Evolutionary conservation across 2,888 invertebrate genomes (phyloP).

Genomic region (Lydus trimaculatus): DNA sequence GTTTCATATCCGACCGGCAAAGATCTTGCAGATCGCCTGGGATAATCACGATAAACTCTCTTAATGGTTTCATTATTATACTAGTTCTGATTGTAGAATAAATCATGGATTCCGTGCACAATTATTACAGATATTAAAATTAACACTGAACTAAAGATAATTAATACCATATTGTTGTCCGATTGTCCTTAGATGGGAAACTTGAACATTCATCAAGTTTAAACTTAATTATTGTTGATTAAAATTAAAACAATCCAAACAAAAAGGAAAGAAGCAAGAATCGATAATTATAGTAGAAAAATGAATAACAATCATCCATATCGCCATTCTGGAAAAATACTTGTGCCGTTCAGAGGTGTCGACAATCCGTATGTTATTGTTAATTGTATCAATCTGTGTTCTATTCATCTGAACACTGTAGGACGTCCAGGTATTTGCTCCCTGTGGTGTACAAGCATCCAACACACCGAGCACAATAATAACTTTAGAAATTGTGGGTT

Average conservation of each 20-base stretch:
- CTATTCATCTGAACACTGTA: slow-evolving; percentile 51
- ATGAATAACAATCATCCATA: slow-evolving; percentile 21
- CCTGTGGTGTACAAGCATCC: slow-evolving; percentile 48
- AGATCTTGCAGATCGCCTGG: slow-evolving; percentile 47
- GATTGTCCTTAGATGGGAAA: slow-evolving; percentile 9
- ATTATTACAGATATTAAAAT: slow-evolving; percentile 48
- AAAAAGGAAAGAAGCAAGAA: slow-evolving; percentile 4
- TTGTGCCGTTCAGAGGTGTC: slow-evolving; percentile 44
- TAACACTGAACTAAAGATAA: slow-evolving; percentile 43
- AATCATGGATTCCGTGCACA: slow-evolving; percentile 43
- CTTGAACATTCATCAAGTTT: background rate
- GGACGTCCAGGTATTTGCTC: slow-evolving; percentile 46
- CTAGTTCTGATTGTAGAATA: slow-evolving; percentile 48
- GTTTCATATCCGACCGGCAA: slow-evolving; percentile 39
- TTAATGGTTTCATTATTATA: slow-evolving; percentile 54
- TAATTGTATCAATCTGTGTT: slow-evolving; percentile 56
- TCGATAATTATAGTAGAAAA: slow-evolving; percentile 8
- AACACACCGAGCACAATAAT: slow-evolving; percentile 37
- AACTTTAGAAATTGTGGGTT: slow-evolving; percentile 42
- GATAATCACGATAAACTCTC: slow-evolving; percentile 50
- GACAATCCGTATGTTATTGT: slow-evolving; percentile 54
- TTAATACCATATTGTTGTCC: slow-evolving; percentile 25
- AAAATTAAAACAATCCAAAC: slow-evolving; percentile 3
- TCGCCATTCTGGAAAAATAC: slow-evolving; percentile 23
- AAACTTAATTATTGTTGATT: slow-evolving; percentile 9